A percentile compares a stretch with the other conserved stretches of the same genome.
phyloP scores from a whole-genome alignment of 30 jellyfish, hydroid and myxozoan genomes.

The Cassiopea xamachana region DNA sequence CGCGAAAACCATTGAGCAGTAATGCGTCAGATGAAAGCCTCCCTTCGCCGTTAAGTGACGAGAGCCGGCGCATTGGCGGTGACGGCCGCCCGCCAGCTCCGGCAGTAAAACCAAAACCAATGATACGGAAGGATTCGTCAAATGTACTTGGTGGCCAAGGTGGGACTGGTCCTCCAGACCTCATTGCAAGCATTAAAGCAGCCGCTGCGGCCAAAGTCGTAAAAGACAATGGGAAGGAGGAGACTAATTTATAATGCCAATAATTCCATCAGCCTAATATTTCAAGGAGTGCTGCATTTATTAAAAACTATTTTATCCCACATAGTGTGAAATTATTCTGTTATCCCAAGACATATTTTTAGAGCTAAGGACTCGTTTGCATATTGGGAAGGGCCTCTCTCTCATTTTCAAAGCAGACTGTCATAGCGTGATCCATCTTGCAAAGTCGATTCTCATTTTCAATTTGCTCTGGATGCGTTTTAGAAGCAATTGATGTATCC shows the following conservation, averaged over 20 bases:
- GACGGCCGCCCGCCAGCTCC: conserved; percentile 82
- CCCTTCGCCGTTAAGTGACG: conserved; percentile 50
- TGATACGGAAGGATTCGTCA: conserved; percentile 34
- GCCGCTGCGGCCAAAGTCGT: conserved; percentile 91
- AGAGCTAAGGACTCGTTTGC: background rate
- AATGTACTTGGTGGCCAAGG: conserved; percentile 7
- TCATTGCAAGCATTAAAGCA: conserved; percentile 85
- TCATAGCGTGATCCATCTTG: too few species aligned
- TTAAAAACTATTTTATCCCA: conserved; percentile 20
- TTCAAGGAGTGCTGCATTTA: conserved; percentile 15
- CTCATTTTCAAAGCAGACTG: background rate
- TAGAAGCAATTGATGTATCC: too few species aligned
- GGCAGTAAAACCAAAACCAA: conserved; percentile 87
- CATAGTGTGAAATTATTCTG: conserved; percentile 16
- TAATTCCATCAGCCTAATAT: background rate
- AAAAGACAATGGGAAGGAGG: conserved; percentile 61
- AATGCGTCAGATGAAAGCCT: conserved; percentile 55
- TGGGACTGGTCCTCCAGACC: conserved; percentile 76
- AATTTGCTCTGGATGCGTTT: too few species aligned
- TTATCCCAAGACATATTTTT: background rate
- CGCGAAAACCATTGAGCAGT: conserved; percentile 34
- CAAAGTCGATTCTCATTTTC: too few species aligned
- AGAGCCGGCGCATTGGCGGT: conserved; percentile 45
- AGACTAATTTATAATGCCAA: conserved; percentile 54
- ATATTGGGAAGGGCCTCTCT: background rate